These are phyloP conservation scores for Tamandua tetradactyla DNA, from an alignment of 2,797 vertebrate genomes.

Conservation along the genomic window DNA sequence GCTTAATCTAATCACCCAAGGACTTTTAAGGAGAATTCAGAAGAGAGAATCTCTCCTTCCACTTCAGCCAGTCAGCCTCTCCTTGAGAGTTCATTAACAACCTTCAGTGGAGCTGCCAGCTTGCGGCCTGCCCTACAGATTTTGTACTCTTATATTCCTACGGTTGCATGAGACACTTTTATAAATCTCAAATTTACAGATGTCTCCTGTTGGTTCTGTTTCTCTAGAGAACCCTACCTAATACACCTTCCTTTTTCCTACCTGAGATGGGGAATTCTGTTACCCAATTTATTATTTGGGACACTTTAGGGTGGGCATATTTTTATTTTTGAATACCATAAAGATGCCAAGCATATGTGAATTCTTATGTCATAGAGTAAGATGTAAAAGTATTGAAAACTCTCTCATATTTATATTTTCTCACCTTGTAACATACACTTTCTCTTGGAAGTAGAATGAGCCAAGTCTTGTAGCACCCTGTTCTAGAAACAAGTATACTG, in stretches of 20 bases:
- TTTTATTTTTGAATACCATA: slow-evolving; percentile 25
- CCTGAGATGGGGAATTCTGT: not conserved
- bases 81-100: too few species aligned
- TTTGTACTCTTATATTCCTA: too few species aligned
- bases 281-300: not conserved
- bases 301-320: not conserved
- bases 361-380: not conserved
- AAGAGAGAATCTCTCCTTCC: too few species aligned
- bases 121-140: too few species aligned
- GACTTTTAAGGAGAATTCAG: too few species aligned
- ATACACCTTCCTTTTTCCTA: not conserved
- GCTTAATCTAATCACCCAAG: too few species aligned
- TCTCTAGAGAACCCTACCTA: too few species aligned
- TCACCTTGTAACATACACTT: not conserved
- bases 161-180: too few species aligned
- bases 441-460: not conserved
- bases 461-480: not conserved
- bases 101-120: too few species aligned
- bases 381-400: not conserved
- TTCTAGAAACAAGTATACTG: slow-evolving; percentile 14
- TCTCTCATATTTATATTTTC: not conserved
- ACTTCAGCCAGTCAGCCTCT: too few species aligned
- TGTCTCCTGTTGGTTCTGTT: too few species aligned
- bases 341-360: not conserved
- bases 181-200: too few species aligned